Evolutionary conservation across 2,113 vertebrate genomes (phyloP).

Genomic region (mouse (Mus musculus)): GRCm39 chr1:51052501-51053000

Average conservation of each 20-base stretch:
- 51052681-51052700: constrained; percentile 21
- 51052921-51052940: not conserved
- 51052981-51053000: not conserved
- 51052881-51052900: not conserved
- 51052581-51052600: constrained; percentile 51
- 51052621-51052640: not conserved
- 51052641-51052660: constrained; percentile 31
- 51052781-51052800: not conserved
- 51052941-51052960: not conserved
- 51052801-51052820: not conserved
- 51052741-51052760: not conserved
- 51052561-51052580: not conserved
- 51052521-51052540: not conserved
- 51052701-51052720: not conserved
- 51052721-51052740: not conserved
- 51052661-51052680: constrained; percentile 28
- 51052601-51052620: not conserved
- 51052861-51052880: not conserved
- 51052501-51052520: constrained; percentile 32
- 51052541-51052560: not conserved
- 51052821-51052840: not conserved
- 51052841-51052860: not conserved
- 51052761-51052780: not conserved
- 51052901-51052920: not conserved
- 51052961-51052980: not conserved